Base-by-base conservation (phyloP, 2,888 invertebrate genomes). In the Corythucha ciliata region DNA sequence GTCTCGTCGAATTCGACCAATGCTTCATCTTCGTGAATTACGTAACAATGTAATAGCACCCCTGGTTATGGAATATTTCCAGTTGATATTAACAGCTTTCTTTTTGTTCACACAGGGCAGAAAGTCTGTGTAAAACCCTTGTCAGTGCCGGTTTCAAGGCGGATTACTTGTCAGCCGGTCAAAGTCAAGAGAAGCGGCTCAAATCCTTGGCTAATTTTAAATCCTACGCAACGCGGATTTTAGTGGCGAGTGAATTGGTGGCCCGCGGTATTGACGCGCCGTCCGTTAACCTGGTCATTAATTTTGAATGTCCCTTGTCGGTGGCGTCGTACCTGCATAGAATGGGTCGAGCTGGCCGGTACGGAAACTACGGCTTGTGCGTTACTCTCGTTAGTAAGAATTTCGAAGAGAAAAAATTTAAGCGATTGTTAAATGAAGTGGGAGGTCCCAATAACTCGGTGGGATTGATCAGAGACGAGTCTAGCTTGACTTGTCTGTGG, bases 201-300 rank as follows among this genome's bases (percentile, higher is more conserved):
- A 74, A 77, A 62, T 82, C 84, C 7, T 77, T 96, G 55, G 75
- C 78, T 60, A 79, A 79, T 59, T 75, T 96, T 50, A 85, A 87
- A 62, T 74, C 80, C 36, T 87, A 83, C 63, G 78, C 83, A 65
- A 87, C 85, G 63, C 78, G 90, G 59, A 82, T 94, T 61, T 72
- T 98, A 54, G 74, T 97, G 42, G 81, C 93, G 1, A 97, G 96
- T 1, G 96, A 90, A 70, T 71, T 91, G 59, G 83, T 90, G 58
- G 83, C 96, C 2, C 75, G 98, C 59, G 98, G 98, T 10, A 86
- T 98, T 57, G 97, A 98, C 73, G 88, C 86, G 1, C 82, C 87
- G 58, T 85, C 90, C 70, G 83, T 96, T 8, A 89, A 97, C 72
- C 69, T 98, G 54, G 86, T 98, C 1, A 76, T 98, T 7, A 96